Percentiles rank a stretch among this genome's conserved stretches.
Conservation (phyloP, 1,140 invertebrate species). For the Drosophila ananassae region DNA sequence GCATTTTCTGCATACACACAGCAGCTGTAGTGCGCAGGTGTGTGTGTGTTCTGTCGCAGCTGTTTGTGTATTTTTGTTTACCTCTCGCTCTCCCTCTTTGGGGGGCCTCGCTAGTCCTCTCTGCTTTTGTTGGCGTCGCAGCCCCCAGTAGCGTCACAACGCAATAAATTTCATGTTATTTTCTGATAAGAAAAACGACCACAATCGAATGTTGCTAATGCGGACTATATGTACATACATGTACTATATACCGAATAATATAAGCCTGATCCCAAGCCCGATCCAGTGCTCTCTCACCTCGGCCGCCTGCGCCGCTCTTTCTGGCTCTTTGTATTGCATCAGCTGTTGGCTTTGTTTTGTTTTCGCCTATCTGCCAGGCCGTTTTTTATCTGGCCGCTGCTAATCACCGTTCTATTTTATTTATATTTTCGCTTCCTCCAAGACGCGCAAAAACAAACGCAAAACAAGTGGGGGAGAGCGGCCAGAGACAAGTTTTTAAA, state of each 20-base stretch:
- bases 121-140: conserved; percentile 21
- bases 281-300: conserved; percentile 12
- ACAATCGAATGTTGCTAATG: conserved; percentile 19
- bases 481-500: conserved; percentile 26
- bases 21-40: conserved; percentile 62
- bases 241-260: not conserved
- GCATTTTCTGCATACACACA: conserved; percentile 34
- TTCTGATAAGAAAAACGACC: conserved; percentile 62
- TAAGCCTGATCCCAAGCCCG: conserved; percentile 15
- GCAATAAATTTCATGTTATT: conserved; percentile 70
- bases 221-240: not conserved
- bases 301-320: conserved; percentile 3
- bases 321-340: conserved; percentile 51
- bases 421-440: not conserved
- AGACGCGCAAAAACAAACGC: conserved; percentile 2
- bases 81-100: conserved; percentile 19
- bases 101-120: conserved; percentile 19
- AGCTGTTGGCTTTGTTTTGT: conserved; percentile 51
- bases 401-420: conserved; percentile 48
- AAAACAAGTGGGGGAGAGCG: conserved; percentile 9
- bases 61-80: conserved; percentile 71
- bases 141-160: conserved; percentile 45
- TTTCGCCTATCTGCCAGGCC: conserved; percentile 6
- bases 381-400: conserved; percentile 6
- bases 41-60: conserved; percentile 43